Base-by-base conservation (phyloP, 2,113 vertebrate species). In the Dendropsophus ebraccatus region DNA sequence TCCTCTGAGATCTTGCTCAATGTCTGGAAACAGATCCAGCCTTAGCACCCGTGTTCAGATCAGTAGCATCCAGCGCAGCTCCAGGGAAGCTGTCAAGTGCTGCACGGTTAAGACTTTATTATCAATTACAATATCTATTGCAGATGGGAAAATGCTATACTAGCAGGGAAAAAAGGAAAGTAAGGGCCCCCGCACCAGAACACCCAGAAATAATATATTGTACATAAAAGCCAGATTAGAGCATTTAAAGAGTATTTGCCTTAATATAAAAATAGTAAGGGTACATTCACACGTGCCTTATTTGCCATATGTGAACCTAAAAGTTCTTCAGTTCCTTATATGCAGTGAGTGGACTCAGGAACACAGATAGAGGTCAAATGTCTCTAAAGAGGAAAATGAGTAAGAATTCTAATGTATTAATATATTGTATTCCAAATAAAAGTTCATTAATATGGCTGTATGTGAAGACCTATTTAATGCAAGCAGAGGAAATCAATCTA, bases 11-110 rank as follows among this genome's bases (percentile, higher is more conserved):
- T 80, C 19, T 72, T 41, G 76, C 50, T 80, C 84, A 86, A 30
- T 72, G 62, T 79, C 60, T 86, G 84, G 84, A 79, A 86, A 86
- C 76, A 80, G 77, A 72, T 47, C 62, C 84, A 70, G 65, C 25
- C 62, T 80, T 72, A 60, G 65, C 84, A 73, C 49, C 84, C 30
- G 35, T 73, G 84, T 81, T 70, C 76, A 80, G 76, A 86, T 72
- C 49, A 70, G 62, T 80, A 69, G 58, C 76, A 81, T 81, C 65
- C 70, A 19, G 54, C 50, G 35, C 45, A 52, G 65, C 49, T 86
- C 67, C 60, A 54, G 62, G 84, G 62, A 80, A 50, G 75, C 84
- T 80, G 62, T 86, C 75, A 80, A 30, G 62, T 58, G 41, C 52
- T 4, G 60, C 84, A 70, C 50, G 12, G 32, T 65, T 45, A 65